These are phyloP conservation scores for Oreocharis arfaki DNA, from an alignment of 2,113 vertebrate genomes.

Conservation along the genomic window DNA sequence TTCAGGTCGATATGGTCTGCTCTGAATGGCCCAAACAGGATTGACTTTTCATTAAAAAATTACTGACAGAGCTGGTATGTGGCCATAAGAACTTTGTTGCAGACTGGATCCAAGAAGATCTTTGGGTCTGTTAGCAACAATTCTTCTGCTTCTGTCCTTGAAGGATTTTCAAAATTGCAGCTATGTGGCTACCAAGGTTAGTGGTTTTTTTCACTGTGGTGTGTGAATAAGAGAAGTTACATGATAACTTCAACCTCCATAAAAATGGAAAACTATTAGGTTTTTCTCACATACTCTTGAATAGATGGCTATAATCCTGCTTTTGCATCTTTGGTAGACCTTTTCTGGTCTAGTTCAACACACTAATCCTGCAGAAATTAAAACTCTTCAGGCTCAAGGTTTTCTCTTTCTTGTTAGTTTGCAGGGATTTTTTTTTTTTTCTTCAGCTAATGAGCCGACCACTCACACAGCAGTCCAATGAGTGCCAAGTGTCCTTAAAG, in stretches of 20 bases:
- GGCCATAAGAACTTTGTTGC: background rate
- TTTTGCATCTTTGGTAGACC: background rate
- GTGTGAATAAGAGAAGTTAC: background rate
- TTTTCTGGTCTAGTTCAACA: background rate
- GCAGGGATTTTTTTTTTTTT: background rate
- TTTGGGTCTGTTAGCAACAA: background rate
- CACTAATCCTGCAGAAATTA: background rate
- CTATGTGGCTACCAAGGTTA: accelerated
- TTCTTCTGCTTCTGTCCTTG: background rate
- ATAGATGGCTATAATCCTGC: background rate
- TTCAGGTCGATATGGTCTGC: background rate
- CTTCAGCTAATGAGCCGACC: background rate
- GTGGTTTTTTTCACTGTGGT: background rate
- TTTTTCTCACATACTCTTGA: background rate
- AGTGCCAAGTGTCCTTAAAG: background rate
- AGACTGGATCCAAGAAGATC: background rate
- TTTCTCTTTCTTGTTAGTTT: background rate
- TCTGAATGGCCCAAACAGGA: background rate
- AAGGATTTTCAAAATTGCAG: background rate
- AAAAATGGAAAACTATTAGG: background rate
- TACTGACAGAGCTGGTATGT: background rate
- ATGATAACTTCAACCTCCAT: background rate
- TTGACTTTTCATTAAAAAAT: background rate
- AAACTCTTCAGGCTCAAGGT: background rate
- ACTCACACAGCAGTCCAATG: background rate